Evolutionary conservation across 2,797 vertebrate species (phyloP), one percentile per base, ranked within the genome.

Genomic region (Euthynnus affinis): DNA sequence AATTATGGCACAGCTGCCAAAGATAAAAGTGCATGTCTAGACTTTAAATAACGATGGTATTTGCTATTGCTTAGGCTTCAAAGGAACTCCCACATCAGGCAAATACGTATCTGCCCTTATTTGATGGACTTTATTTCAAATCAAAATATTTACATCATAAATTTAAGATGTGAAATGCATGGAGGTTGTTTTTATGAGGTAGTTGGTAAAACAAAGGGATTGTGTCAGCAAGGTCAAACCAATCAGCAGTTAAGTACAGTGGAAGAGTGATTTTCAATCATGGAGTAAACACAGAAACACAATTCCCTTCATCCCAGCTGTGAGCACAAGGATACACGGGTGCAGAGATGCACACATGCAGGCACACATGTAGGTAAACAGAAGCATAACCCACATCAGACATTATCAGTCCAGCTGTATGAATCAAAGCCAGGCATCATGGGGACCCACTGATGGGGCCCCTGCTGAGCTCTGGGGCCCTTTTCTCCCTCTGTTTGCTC

Each of bases 401-500:
- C 78, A 32, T 61, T 46, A 83, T 88, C 74, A 60, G 63, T 80
- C 81, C 72, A 72, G 72, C 58, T 57, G 77, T 62, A 56, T 86
- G 88, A 89, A 73, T 83, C 84, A 83, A 22, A 64, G 81, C 61
- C 64, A 70, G 56, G 57, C 52, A 13, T 57, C 59, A 29, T 18
- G 20, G 62, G 81, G 77, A 79, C 58, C 71, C 61, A 22, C 60
- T 80, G 82, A 86, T 81, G 61, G 69, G 78, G 65, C 62, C 77
- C 83, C 79, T 64, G 65, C 72, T 85, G 88, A 87, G 85, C 81
- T 63, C 17, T 3, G 83, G 79, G 69, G 67, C 64, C 90, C 78
- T 60, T 57, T 78, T 87, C 66, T 85, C 71, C 82, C 83, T 86
- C 92, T 94, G 91, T 88, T 93, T 89, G 83, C 74, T 88, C 76